Base-by-base conservation (phyloP, 53 echinoderm and acorn worm genomes). In the Pentamera pediparva region DNA sequence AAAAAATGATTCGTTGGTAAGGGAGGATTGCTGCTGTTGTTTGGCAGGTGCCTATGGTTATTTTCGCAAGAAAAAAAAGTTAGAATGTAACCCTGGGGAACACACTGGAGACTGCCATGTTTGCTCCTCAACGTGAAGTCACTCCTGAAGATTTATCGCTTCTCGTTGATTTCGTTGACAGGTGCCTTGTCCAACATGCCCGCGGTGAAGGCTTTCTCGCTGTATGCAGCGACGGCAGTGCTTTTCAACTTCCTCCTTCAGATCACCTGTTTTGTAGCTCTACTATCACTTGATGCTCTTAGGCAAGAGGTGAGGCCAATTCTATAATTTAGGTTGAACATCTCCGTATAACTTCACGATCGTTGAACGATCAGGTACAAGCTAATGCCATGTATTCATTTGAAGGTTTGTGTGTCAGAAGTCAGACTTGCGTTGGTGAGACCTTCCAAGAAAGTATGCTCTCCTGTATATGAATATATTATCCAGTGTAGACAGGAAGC, bases 171-270 rank as follows among this genome's bases (percentile, higher is more conserved):
- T 54, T 1, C 28, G 24, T 9, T 22, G 4, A 3, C 31, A 96
- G 96, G 96, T 76, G 96, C 96, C 12, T 76, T 96, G 55, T 91
- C 96, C 6, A 82, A 90, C 26, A 85, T 88, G 75, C 96, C 96
- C 28, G 96, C 91, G 7, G 96, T 96, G 9, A 79, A 80, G 37
- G 91, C 91, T 5, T 96, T 96, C 67, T 91, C 96, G 36, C 62
- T 96, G 24, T 96, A 88, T 74, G 91, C 96, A 25, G 96, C 85
- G 26, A 55, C 91, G 39, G 91, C 96, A 37, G 96, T 96, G 7
- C 85, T 96, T 10, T 69, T 96, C 34, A 88, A 96, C 56, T 88
- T 96, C 70, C 34, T 86, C 0, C 91, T 96, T 19, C 91, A 90
- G 56, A 83, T 96, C 25, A 87, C 96, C 5, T 91, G 91, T 1